A percentile compares a stretch with the other conserved stretches of the same genome.
phyloP scores from a whole-genome alignment of 2,888 invertebrate genomes.

The Spodoptera picta region DNA sequence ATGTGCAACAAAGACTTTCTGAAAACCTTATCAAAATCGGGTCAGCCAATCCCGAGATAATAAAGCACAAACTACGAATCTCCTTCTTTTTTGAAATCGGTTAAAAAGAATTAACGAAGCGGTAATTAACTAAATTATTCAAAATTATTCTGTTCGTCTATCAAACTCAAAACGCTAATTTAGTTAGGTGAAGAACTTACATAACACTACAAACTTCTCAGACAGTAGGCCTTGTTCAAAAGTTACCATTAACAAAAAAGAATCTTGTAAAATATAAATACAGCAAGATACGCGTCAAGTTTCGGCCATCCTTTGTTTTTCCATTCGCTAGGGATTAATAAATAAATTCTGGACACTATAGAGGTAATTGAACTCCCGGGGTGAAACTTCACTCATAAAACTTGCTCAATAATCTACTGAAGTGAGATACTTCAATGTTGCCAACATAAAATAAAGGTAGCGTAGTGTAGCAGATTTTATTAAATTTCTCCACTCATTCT shows the following conservation, averaged over 20 bases:
- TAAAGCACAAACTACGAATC: no score
- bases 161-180: no score
- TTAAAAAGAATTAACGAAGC: no score
- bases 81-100: no score
- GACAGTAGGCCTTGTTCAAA: neutral
- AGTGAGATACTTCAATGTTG: constrained; percentile 29
- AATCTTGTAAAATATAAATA: neutral
- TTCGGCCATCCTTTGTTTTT: constrained; percentile 17
- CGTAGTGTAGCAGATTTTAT: constrained; percentile 17
- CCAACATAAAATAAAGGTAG: constrained; percentile 36
- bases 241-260: constrained; percentile 3
- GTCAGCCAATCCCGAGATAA: no score
- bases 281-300: constrained; percentile 15
- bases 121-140: no score
- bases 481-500: constrained; percentile 5
- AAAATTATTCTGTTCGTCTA: no score
- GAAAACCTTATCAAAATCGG: no score
- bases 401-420: constrained; percentile 47
- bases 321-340: constrained; percentile 20
- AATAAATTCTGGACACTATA: constrained; percentile 45
- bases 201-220: no score
- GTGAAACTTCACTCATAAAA: constrained; percentile 40
- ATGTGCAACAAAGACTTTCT: no score
- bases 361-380: constrained; percentile 50
- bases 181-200: no score